A percentile compares a stretch with the other conserved stretches of the same genome.
These are phyloP conservation scores for Zonotrichia albicollis DNA, from an alignment of 2,797 vertebrate genomes.

Conservation along the genomic window DNA sequence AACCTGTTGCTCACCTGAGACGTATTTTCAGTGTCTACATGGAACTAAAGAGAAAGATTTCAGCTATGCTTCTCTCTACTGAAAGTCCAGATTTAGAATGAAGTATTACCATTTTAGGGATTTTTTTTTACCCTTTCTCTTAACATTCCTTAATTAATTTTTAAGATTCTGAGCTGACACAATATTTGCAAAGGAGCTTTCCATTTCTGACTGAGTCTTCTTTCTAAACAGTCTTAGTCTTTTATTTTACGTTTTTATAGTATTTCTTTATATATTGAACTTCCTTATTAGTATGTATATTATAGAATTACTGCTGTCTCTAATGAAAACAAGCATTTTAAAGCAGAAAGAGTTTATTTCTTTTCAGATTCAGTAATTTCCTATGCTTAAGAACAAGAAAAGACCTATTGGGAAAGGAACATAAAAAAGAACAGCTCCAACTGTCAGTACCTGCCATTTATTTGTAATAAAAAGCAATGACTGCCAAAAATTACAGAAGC, in stretches of 20 bases:
- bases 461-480: not conserved
- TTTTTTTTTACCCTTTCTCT: not conserved
- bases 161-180: not conserved
- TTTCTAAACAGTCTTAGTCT: not conserved
- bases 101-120: not conserved
- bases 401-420: not conserved
- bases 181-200: not conserved
- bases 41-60: not conserved
- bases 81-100: not conserved
- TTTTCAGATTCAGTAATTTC: not conserved
- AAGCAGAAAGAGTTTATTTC: not conserved
- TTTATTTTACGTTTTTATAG: not conserved
- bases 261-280: not conserved
- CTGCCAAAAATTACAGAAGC: not conserved
- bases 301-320: not conserved
- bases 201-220: not conserved
- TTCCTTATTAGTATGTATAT: not conserved
- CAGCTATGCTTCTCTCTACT: not conserved
- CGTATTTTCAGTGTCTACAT: not conserved
- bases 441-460: not conserved
- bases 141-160: not conserved
- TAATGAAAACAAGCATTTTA: not conserved
- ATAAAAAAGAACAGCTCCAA: not conserved
- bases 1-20: not conserved
- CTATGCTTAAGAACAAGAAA: not conserved